phyloP scores from a whole-genome alignment of 2,113 vertebrate species.

The Clarias batrachus region DNA sequence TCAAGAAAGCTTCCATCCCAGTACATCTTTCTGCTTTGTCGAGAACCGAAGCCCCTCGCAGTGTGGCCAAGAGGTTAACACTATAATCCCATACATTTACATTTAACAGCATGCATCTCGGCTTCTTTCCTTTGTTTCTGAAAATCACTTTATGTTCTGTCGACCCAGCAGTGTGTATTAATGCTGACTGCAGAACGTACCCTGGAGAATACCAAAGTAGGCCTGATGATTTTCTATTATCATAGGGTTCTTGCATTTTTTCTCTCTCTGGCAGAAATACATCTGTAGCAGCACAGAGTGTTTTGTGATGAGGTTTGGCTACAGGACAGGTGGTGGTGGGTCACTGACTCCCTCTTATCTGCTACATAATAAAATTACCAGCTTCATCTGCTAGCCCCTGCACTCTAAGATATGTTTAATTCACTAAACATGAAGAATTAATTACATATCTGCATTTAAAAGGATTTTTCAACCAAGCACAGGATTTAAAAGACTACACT shows the following conservation, averaged over 20 bases:
- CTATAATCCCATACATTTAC: constrained; percentile 70
- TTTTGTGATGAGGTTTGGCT: constrained; percentile 47
- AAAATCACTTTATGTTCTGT: constrained; percentile 57
- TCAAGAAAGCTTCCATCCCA: constrained; percentile 50
- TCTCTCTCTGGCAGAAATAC: constrained; percentile 70
- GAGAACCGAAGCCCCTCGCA: constrained; percentile 12
- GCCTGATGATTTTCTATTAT: constrained; percentile 75
- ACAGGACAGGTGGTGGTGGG: constrained; percentile 28
- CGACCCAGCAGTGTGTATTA: constrained; percentile 44
- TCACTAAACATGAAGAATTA: constrained; percentile 77
- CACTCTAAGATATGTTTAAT: constrained; percentile 73
- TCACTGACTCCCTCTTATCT: constrained; percentile 67
- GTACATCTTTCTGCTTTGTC: constrained; percentile 58
- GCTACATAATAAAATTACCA: constrained; percentile 67
- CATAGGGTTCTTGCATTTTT: constrained; percentile 57
- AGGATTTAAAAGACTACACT: constrained; percentile 58
- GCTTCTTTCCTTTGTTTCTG: constrained; percentile 71
- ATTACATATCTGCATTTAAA: constrained; percentile 80
- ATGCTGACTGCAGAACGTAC: constrained; percentile 68
- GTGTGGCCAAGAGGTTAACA: constrained; percentile 71
- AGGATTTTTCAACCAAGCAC: constrained; percentile 58
- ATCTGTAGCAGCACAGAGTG: constrained; percentile 59
- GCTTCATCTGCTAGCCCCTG: constrained; percentile 45
- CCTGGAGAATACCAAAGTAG: constrained; percentile 64
- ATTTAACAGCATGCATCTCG: constrained; percentile 66